Conservation (phyloP, 2,797 vertebrate genomes). For the Ceryle rudis region DNA sequence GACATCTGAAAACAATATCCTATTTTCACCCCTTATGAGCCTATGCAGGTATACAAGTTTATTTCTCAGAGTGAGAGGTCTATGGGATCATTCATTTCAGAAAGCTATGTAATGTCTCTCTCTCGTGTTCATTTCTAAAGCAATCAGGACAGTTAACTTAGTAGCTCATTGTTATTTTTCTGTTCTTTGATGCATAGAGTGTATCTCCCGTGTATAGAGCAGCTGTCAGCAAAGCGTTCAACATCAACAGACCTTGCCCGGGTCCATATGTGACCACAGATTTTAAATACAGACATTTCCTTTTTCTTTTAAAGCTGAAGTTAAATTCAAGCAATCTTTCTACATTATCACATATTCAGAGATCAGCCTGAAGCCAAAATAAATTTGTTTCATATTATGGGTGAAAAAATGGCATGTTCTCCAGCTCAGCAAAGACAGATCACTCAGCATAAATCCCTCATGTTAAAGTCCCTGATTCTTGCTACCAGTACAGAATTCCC, state of each 20-base stretch:
- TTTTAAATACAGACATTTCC: neutral
- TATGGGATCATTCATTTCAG: neutral
- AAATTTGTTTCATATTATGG: neutral
- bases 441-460: neutral
- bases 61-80: neutral
- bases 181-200: neutral
- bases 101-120: neutral
- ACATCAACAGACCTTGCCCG: neutral
- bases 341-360: neutral
- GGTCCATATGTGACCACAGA: neutral
- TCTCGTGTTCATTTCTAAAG: neutral
- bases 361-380: neutral
- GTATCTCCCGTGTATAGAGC: neutral
- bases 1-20: neutral
- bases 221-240: neutral
- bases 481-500: neutral
- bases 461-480: neutral
- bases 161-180: neutral
- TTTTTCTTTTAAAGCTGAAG: neutral
- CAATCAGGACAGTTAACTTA: neutral
- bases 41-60: neutral
- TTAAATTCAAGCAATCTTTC: neutral
- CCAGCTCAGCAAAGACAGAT: neutral
- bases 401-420: neutral
- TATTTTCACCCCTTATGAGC: neutral